These are phyloP conservation scores for Thalassoma bifasciatum DNA, from an alignment of 2,113 vertebrate species.

Conservation along the genomic window DNA sequence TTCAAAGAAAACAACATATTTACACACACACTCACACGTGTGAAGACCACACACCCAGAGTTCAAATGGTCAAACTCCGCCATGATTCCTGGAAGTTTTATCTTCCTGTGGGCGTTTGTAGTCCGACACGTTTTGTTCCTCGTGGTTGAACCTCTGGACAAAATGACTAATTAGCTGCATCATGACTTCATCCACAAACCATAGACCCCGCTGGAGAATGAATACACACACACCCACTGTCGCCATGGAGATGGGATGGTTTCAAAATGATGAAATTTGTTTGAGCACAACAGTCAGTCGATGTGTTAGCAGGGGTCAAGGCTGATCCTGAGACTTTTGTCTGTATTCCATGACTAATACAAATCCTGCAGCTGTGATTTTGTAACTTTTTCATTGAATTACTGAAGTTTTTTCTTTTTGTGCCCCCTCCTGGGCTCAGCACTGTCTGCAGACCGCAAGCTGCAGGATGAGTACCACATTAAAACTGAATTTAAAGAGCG, in stretches of 20 bases:
- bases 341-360: no score
- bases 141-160: conserved; percentile 18
- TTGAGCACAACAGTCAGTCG: not conserved
- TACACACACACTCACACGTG: no score
- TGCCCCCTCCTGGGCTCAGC: no score
- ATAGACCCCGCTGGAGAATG: not conserved
- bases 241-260: conserved; percentile 35
- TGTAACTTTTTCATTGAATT: not conserved
- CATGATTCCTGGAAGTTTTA: not conserved
- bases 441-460: no score
- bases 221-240: conserved; percentile 36
- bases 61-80: conserved; percentile 20
- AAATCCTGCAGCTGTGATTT: no score
- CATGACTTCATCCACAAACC: conserved; percentile 34
- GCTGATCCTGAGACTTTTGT: no score
- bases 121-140: conserved; percentile 28
- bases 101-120: not conserved
- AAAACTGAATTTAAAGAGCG: conserved; percentile 4
- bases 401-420: no score
- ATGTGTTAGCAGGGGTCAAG: not conserved
- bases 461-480: no score
- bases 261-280: conserved; percentile 35
- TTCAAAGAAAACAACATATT: no score
- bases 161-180: conserved; percentile 21
- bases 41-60: not conserved